Evolutionary conservation across 2,888 invertebrate species (phyloP), one percentile per base, ranked within the genome.

Genomic region (Galerucella pusilla): DNA sequence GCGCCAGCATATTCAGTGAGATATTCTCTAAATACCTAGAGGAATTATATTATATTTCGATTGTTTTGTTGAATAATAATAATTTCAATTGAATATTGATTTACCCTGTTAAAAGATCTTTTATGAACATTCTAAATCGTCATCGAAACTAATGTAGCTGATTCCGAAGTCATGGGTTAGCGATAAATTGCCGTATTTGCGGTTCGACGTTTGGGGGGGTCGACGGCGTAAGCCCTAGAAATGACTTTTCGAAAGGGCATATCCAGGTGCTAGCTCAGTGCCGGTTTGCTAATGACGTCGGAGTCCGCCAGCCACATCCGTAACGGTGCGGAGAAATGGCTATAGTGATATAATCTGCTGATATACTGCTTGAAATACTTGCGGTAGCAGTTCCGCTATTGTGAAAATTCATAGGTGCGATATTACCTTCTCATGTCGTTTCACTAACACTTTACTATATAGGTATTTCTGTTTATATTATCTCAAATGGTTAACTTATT

Each of bases 101-200:
- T 28, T 3, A 28, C 28, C 28, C 28, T 28, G 28, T 28, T 9
- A 46, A 11, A 12, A 12, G 11, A 12, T 46, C 2, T 16, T 16
- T 46, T 11, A 14, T 10, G 57, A 65, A 66, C 46, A 71, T 65
- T 65, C 59, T 57, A 65, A 65, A 66, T 11, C 42, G 66, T 65
- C 25, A 68, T 28, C 63, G 35, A 42, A 46, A 73, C 61, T 73
- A 68, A 73, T 68, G 63, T 54, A 73, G 60, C 73, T 57, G 68
- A 73, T 63, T 68, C 54, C 54, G 68, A 68, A 64, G 65, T 61
- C 67, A 20, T 71, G 61, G 74, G 66, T 69, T 66, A 52, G 82
- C 82, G 78, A 85, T 85, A 85, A 85, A 85, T 85, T 83, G 82
- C 76, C 79, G 84, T 84, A 85, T 85, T 85, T 84, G 84, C 82